These are phyloP conservation scores for Cygnus buccinator DNA, from an alignment of 2,113 vertebrate genomes.

Conservation along the genomic window DNA sequence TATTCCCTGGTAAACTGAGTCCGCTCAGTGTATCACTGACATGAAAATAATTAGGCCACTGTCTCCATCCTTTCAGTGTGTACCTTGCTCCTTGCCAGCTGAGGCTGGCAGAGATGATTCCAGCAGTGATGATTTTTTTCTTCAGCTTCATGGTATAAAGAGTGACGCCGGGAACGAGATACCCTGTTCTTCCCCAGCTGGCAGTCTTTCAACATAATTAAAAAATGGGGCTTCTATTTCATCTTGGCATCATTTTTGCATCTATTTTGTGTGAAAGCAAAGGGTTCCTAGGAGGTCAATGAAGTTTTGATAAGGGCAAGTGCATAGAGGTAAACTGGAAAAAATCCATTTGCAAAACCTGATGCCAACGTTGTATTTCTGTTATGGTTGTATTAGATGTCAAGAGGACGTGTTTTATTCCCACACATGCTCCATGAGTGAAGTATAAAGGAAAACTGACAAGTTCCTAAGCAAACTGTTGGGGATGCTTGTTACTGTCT, in stretches of 20 bases:
- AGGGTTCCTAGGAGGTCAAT: conserved; percentile 1
- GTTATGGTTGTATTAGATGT: background rate
- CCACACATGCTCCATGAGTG: background rate
- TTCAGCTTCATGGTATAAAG: conserved; percentile 4
- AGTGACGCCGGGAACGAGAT: conserved; percentile 33
- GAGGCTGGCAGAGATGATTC: conserved; percentile 37
- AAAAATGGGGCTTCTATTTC: background rate
- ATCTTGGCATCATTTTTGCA: background rate
- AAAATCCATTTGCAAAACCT: background rate
- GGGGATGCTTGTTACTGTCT: background rate
- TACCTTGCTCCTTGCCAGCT: conserved; percentile 33
- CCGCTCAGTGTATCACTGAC: background rate
- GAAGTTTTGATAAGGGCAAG: background rate
- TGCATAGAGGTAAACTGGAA: background rate
- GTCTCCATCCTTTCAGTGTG: background rate
- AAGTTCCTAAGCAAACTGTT: background rate
- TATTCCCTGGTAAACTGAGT: conserved; percentile 35
- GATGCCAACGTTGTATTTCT: background rate
- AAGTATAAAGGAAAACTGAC: background rate
- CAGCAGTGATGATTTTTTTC: conserved; percentile 1
- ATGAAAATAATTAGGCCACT: conserved; percentile 42
- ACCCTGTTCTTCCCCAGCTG: background rate
- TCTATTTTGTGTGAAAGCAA: background rate
- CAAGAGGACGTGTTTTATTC: background rate
- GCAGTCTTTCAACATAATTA: background rate